phyloP scores from a whole-genome alignment of 2,113 vertebrate species.

The Rostratula benghalensis region DNA sequence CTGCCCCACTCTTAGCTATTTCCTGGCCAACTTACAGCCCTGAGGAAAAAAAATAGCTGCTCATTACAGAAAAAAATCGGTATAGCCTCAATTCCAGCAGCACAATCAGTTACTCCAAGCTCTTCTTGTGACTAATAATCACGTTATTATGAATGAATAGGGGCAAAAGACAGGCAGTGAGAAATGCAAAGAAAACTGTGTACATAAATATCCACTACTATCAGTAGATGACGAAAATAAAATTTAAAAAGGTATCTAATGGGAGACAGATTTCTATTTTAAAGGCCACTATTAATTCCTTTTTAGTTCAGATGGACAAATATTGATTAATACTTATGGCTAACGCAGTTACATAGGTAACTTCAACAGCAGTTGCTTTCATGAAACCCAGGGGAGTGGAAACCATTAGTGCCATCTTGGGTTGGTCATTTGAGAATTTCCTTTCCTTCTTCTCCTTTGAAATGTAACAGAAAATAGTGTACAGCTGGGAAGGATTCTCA shows the following conservation, averaged over 20 bases:
- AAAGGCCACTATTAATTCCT: background rate
- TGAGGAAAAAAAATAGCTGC: background rate
- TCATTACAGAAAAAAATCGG: background rate
- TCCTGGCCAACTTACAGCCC: slow-evolving; percentile 2
- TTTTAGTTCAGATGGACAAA: background rate
- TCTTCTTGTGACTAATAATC: background rate
- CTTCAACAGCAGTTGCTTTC: background rate
- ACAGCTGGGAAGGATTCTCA: background rate
- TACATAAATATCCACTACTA: background rate
- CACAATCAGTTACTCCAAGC: background rate
- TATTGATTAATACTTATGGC: background rate
- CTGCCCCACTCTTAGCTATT: background rate
- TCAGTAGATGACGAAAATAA: background rate
- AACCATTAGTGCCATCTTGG: background rate
- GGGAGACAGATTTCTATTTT: background rate
- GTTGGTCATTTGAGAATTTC: background rate
- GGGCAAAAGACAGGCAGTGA: background rate
- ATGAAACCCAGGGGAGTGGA: background rate
- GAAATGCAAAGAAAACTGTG: background rate
- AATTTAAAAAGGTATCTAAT: background rate
- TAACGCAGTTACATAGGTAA: background rate
- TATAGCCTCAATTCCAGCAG: background rate
- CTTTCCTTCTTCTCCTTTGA: background rate
- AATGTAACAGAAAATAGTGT: background rate
- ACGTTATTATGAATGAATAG: background rate